phyloP scores from a whole-genome alignment of 2,888 invertebrate genomes.

The Xestia xanthographa region DNA sequence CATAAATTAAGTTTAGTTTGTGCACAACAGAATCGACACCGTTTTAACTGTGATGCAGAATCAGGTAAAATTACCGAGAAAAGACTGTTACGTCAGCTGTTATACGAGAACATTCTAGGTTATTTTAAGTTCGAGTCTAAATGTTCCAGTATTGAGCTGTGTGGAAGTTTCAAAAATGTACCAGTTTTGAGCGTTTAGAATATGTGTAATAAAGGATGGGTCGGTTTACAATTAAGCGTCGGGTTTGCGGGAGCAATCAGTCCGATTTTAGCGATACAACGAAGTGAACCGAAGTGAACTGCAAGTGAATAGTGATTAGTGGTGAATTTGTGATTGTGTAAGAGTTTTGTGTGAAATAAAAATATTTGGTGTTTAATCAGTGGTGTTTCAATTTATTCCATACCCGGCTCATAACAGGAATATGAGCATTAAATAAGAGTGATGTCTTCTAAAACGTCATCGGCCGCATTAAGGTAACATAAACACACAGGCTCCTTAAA shows the following conservation, averaged over 20 bases:
- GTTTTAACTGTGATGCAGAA: too few relatives aligned
- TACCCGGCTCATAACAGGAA: slow-evolving; percentile 1
- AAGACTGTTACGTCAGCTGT: too few relatives aligned
- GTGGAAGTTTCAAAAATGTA: not conserved
- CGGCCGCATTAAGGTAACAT: not conserved
- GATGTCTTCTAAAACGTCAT: not conserved
- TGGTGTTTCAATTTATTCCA: not conserved
- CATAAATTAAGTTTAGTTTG: too few relatives aligned
- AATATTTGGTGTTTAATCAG: not conserved
- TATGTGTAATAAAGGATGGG: not conserved
- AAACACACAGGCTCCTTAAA: too few relatives aligned
- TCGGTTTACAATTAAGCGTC: not conserved
- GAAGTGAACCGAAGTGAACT: not conserved
- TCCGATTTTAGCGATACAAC: not conserved
- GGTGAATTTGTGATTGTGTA: not conserved
- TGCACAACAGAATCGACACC: too few relatives aligned
- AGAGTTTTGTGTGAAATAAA: not conserved
- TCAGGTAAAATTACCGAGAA: too few relatives aligned
- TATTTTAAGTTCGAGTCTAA: not conserved
- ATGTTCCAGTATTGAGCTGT: not conserved
- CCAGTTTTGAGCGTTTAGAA: not conserved
- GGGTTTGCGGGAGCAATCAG: not conserved
- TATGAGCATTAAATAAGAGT: not conserved
- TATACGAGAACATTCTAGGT: not conserved
- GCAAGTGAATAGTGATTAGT: not conserved